Evolutionary conservation across 1,140 invertebrate species (phyloP), one percentile per base, ranked within the genome.

Genomic region (Drosophila kanapiae): DNA sequence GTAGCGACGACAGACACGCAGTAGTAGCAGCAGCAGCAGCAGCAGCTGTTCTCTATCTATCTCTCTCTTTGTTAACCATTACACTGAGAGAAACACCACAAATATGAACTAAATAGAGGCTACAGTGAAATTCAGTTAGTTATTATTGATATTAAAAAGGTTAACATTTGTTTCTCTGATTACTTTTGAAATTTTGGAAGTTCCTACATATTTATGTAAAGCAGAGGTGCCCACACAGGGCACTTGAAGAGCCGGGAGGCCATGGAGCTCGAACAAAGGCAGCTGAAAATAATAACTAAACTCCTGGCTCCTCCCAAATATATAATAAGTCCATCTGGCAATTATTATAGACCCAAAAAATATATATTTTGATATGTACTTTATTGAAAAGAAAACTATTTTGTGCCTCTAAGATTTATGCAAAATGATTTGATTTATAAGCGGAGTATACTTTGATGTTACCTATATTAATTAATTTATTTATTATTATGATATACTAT

Each of bases 1-100:
- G 56, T 47, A 51, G 62, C 69, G 2, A 10, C 65, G 40, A 42
- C 72, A 67, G 60, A 58, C 63, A 75, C 61, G 83, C 83, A 74
- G 83, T 29, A 31, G 49, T 29, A 18, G 48, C 45, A 11, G 23
- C 29, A 31, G n/a, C n/a, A n/a, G n/a, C n/a, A n/a, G n/a, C 29
- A 51, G 31, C 83, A 72, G 68, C 69, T 72, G 54, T 72, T 71
- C 67, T 51, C 53, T 9, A 35, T n/a, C 31, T 37, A 3, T 40
- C 40, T 10, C 33, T 7, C 59, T 18, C 10, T 54, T n/a, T n/a
- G n/a, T n/a, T n/a, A n/a, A n/a, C n/a, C n/a, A n/a, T n/a, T n/a
- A n/a, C n/a, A n/a, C n/a, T n/a, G n/a, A n/a, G n/a, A n/a, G 33
- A 35, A 35, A 35, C 8, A 8, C 33, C 7, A 35, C 7, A 35